Base-by-base conservation (phyloP, 2,113 vertebrate species). In the Pimephales promelas region DNA sequence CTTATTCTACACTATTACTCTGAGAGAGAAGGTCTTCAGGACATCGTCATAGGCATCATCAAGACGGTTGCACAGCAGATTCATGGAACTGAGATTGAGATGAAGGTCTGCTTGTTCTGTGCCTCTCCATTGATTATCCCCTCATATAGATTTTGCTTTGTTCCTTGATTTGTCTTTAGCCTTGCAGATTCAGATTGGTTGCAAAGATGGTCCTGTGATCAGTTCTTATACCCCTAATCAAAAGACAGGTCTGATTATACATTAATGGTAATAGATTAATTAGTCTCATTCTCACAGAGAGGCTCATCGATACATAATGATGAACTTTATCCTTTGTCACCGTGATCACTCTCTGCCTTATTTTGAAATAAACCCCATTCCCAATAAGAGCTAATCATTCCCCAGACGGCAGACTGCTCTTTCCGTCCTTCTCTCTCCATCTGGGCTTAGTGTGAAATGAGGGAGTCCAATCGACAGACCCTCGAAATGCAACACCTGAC, bases 1-100 rank as follows among this genome's bases (percentile, higher is more conserved):
- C 95, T 99, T 62, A 98, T 99, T 89, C 94, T 99, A 61, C 98
- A 99, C 92, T 99, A 99, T 91, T 99, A 99, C 89, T 99, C 98
- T 0, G 98, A 99, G 92, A 94, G 98, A 90, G 97, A 99, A 92
- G 98, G 98, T 22, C 96, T 99, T 54, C 97, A 99, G 89, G 98
- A 99, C 90, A 99, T 99, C 78, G 98, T 99, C 84, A 99, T 99
- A 64, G 98, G 98, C 78, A 99, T 99, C 90, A 98, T 99, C 91
- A 99, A 99, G 93, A 99, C 98, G 0, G 98, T 99, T 31, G 97
- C 98, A 70, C 98, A 99, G 2, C 98, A 99, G 90, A 98, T 99
- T 89, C 98, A 99, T 0, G 96, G 98, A 85, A 99, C 98, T 10
- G 97, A 98, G 92, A 99, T 99, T 76, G 97, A 97, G 89, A 99